Base-by-base conservation (phyloP, 2,888 invertebrate species). In the Netelia virgata region DNA sequence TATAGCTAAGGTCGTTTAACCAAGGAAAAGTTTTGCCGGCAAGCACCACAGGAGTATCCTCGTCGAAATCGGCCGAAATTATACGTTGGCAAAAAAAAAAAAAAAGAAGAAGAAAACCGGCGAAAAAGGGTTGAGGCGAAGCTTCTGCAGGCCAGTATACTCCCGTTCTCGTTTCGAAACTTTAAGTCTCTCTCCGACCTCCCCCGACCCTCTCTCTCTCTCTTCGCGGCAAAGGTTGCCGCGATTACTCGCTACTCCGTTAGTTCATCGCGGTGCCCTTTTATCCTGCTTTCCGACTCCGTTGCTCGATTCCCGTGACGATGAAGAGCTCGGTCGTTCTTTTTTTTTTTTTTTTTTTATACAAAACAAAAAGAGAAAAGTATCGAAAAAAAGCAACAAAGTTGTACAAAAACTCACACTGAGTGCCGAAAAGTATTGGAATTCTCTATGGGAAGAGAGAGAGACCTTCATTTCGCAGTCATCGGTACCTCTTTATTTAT, bases 41-140 rank as follows among this genome's bases (percentile, higher is more conserved):
- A 23, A 68, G 64, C 64, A 16, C 28, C 50, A 47, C 28, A 57
- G 61, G 28, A 43, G 47, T 76, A 28, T 69, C 59, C 66, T 59
- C 61, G 74, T 81, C 59, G 81, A 75, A 79, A 68, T 63, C 28
- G 82, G 59, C 81, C 85, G 78, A 89, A 90, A 89, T 90, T 89
- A 85, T 83, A 75, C 85, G 63, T 43, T 5, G 75, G 8, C n/a
- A 23, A 47, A 73, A 59, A 66, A 73, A 55, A 69, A 70, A 47
- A 73, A 59, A 66, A 73, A 55, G 66, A 70, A 64, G 61, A 68
- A 70, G 55, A 68, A 61, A 68, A 70, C 55, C 64, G 43, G 16
- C 28, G 53, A 61, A 10, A 20, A 74, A 66, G 64, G 77, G 70
- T 72, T 75, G 69, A 80, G 36, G 14, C 61, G 47, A 43, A 61